Evolutionary conservation across 2,888 invertebrate genomes (phyloP), one percentile per base, ranked within the genome.

Genomic region (Drosophila infuscata): DNA sequence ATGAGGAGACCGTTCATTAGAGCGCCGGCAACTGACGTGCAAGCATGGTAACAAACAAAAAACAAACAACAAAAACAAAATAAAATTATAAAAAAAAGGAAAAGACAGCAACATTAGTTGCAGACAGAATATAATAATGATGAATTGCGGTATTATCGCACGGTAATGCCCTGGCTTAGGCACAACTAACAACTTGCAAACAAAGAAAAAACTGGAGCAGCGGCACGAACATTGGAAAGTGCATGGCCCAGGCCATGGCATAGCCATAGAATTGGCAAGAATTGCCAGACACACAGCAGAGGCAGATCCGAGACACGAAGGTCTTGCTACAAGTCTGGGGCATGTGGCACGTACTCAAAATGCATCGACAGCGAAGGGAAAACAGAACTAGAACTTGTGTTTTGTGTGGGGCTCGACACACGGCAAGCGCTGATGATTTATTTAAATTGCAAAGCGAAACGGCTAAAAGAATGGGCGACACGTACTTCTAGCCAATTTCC

Each of bases 91-190:
- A 41, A 56, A 52, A 56, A 65, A 52, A 46, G 36, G 52, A 64
- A 71, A 11, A 61, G 25, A 30, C 70, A 66, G 67, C 36, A 58
- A 46, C 56, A 67, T 48, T 38, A 63, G 56, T 68, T 51, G 57
- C 72, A 77, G 72, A 71, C 74, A 76, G 79, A 71, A 82, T 82
- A 83, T 81, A 88, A 90, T 91, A 91, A 91, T 91, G 91, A 91
- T 91, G 91, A 91, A 91, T 91, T 89, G 90, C 83, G 82, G 87
- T 78, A 91, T 91, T 91, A 88, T 85, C 83, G 86, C 86, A 86
- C 79, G 83, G 83, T 86, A 89, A 88, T 85, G 81, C 83, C 71
- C 71, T 73, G 73, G 58, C 68, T 76, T 79, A 74, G 70, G 64
- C 74, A 76, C 76, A 70, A 67, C 60, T 71, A 72, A 70, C 38